These are phyloP conservation scores for Melitaea cinxia DNA, from an alignment of 1,140 invertebrate species.

Conservation along the genomic window DNA sequence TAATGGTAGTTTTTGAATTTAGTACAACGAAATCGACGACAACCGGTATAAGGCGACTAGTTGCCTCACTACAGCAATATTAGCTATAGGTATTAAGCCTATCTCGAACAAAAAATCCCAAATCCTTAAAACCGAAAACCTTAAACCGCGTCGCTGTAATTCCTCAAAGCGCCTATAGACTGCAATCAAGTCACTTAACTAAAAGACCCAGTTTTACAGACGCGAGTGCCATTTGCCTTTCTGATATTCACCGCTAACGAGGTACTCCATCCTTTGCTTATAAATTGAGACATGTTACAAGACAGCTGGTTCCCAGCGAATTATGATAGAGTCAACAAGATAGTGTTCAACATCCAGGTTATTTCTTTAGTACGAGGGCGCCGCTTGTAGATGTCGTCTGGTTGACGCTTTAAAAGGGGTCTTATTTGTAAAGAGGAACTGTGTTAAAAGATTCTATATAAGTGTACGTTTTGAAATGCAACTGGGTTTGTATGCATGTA, in stretches of 20 bases:
- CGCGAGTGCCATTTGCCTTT: slow-evolving; percentile 55
- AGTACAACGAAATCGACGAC: no score
- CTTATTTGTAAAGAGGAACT: not conserved
- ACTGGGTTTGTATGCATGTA: not conserved
- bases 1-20: no score
- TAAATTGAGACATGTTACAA: slow-evolving; percentile 36
- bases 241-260: slow-evolving; percentile 71
- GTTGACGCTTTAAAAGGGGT: not conserved
- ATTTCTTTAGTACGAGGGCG: slow-evolving; percentile 26
- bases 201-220: slow-evolving; percentile 46
- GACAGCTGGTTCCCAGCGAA: slow-evolving; percentile 24
- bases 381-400: slow-evolving; percentile 13
- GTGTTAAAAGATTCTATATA: not conserved
- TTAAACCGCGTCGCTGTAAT: slow-evolving; percentile 34
- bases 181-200: slow-evolving; percentile 58
- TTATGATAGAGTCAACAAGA: slow-evolving; percentile 27
- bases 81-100: no score
- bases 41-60: no score
- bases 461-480: not conserved
- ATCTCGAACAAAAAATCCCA: no score
- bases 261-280: slow-evolving; percentile 59
- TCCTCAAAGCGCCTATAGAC: slow-evolving; percentile 39
- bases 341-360: slow-evolving; percentile 12
- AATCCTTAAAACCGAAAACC: slow-evolving; percentile 10
- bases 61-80: no score